Evolutionary conservation across 2,888 invertebrate species (phyloP), one percentile per base, ranked within the genome.

Genomic region (Baccha elongata): DNA sequence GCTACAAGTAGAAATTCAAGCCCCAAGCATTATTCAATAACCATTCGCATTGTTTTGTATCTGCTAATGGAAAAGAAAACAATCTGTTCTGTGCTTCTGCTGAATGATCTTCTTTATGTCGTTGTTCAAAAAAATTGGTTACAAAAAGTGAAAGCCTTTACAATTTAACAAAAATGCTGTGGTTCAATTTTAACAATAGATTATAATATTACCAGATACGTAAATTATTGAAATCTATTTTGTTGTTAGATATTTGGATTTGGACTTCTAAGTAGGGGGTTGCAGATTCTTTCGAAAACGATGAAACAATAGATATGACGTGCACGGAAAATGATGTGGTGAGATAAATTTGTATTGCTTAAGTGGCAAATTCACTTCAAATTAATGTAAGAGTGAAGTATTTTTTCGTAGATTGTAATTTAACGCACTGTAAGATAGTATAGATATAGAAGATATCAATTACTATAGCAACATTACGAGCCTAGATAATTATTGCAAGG

Each of bases 111-210:
- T 35, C 29, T 65, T 58, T 71, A 50, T 65, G 19, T n/a, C 13
- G 15, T 15, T 29, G 8, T 10, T 58, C 11, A 13, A 44, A 35
- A 72, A 67, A 46, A 37, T n/a, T n/a, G 52, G 17, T 58, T 37
- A 29, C 13, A 53, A 62, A 76, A 78, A 78, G 72, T 78, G 78
- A 72, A 78, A 78, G 78, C 65, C 65, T 65, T 37, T 8, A 44
- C 35, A 29, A 35, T 21, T 40, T 3, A 21, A n/a, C 13, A 23
- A 40, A 40, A 23, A 15, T 40, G n/a, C n/a, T 58, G 55, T 23
- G 23, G 15, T 40, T 37, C 55, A 23, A n/a, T 15, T 40, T 58
- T 15, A 40, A 15, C 40, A 15, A 10, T 13, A 17, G 15, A 21
- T n/a, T 37, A 26, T 37, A n/a, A 19, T 37, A 21, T 4, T 21